phyloP scores from a whole-genome alignment of 2,888 invertebrate genomes.

The Gasteruption jaculator region DNA sequence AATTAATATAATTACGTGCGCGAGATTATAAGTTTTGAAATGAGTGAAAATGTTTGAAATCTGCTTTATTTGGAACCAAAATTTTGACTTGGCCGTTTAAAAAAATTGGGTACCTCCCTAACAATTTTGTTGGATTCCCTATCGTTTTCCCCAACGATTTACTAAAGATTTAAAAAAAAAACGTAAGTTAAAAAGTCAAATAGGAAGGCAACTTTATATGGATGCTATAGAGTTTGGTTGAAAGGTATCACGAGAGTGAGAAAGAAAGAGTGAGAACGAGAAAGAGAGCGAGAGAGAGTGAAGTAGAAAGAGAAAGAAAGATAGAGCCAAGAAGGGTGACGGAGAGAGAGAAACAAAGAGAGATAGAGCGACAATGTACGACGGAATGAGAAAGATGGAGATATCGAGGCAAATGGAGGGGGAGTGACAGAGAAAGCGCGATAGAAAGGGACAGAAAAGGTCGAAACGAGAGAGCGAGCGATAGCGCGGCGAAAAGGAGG shows the following conservation, averaged over 20 bases:
- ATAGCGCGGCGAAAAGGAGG: background rate
- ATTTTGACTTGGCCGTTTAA: no score
- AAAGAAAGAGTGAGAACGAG: slow-evolving; percentile 2
- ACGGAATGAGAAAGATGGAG: slow-evolving; percentile 12
- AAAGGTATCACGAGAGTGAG: slow-evolving; percentile 4
- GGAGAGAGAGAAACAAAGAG: slow-evolving; percentile 3
- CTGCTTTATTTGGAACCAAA: no score
- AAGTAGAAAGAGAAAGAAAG: slow-evolving; percentile 7
- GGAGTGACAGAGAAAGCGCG: slow-evolving; percentile 10
- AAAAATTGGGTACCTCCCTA: no score
- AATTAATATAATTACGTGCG: no score
- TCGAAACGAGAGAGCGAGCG: slow-evolving; percentile 14
- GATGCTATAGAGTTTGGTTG: no score
- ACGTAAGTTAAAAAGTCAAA: no score
- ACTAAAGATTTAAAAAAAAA: no score
- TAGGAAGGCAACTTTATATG: no score
- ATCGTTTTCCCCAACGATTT: no score
- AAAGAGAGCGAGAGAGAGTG: background rate
- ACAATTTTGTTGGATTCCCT: no score
- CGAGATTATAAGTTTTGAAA: no score
- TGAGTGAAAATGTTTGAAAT: no score
- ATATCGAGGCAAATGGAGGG: slow-evolving; percentile 11
- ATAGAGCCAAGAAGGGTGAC: slow-evolving; percentile 5
- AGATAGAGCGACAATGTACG: slow-evolving; percentile 6
- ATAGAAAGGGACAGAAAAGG: slow-evolving; percentile 11